Base-by-base conservation (phyloP, 2,797 vertebrate genomes). In the Choloepus didactylus region DNA sequence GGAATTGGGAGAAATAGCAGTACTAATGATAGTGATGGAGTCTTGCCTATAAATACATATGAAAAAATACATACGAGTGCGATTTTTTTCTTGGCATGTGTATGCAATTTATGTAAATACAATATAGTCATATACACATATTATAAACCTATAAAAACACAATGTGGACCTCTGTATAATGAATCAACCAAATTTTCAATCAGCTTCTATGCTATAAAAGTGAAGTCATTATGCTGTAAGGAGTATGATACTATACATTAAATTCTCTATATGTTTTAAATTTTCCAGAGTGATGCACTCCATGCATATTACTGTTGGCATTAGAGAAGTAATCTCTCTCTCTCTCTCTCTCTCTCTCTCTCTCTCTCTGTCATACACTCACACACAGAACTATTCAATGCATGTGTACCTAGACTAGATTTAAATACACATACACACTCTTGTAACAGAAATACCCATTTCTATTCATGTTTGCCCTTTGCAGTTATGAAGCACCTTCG, bases 341-440 rank as follows among this genome's bases (percentile, higher is more conserved):
- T 73, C 44, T 41, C 49, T 73, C 19, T 44, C 6, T 41, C 56
- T 44, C 41, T 51, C 23, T 41, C 38, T 60, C 41, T 72, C 5
- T 41, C 25, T 41, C n/a, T 27, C 21, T 10, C 18, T 23, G 35
- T 35, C 41, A 44, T 44, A 44, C 41, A 44, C 9, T 15, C 29
- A 12, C 41, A 62, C 35, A 41, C 16, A 27, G 56, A 31, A 21
- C 23, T 86, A 70, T 44, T 88, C 49, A 90, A 46, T 41, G 75
- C 86, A 29, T 2, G 6, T 51, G 12, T 38, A 5, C 27, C 6
- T 46, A 46, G 83, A 46, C 76, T 83, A 6, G 35, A 77, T 83
- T 95, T 87, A 92, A 94, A 94, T 21, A 88, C 51, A 41, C 38
- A 75, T 64, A 35, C n/a, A 82, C 67, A 54, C 15, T 38, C 83